Percentiles rank a stretch among this genome's conserved stretches.
Conservation (phyloP, 2,113 vertebrate species). For the Taxidea taxus region DNA sequence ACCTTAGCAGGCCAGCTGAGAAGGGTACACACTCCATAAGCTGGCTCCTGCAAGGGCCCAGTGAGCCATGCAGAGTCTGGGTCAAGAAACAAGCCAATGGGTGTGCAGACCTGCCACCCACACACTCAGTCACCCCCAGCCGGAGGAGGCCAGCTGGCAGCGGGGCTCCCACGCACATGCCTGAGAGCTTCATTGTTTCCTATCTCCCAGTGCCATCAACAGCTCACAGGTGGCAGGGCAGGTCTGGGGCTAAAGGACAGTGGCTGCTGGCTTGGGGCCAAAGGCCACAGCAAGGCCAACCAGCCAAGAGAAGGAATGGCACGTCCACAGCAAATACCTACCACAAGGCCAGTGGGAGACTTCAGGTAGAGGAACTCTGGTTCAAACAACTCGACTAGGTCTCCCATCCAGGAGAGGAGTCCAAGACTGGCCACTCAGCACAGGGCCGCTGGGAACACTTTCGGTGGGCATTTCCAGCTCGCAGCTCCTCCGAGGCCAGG, state of each 20-base stretch:
- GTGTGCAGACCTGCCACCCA: neutral
- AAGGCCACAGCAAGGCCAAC: constrained; percentile 31
- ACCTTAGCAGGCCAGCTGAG: neutral
- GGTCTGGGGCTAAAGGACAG: neutral
- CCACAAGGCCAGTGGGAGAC: neutral
- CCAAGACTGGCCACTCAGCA: neutral
- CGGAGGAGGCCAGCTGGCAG: neutral
- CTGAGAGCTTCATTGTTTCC: neutral
- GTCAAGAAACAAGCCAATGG: neutral
- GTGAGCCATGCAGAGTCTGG: neutral
- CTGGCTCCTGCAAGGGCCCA: neutral
- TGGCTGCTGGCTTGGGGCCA: neutral
- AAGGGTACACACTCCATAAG: neutral
- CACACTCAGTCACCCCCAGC: neutral
- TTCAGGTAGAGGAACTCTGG: neutral
- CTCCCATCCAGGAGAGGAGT: neutral
- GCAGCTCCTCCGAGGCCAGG: neutral
- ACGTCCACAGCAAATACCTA: neutral
- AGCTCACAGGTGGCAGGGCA: neutral
- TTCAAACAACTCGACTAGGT: neutral
- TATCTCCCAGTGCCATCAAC: neutral
- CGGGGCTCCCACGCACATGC: neutral
- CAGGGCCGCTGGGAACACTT: neutral
- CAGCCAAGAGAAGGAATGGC: constrained; percentile 19
- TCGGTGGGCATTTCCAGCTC: neutral